phyloP scores from a whole-genome alignment of 2,113 vertebrate genomes.

The Dinomys branickii region DNA sequence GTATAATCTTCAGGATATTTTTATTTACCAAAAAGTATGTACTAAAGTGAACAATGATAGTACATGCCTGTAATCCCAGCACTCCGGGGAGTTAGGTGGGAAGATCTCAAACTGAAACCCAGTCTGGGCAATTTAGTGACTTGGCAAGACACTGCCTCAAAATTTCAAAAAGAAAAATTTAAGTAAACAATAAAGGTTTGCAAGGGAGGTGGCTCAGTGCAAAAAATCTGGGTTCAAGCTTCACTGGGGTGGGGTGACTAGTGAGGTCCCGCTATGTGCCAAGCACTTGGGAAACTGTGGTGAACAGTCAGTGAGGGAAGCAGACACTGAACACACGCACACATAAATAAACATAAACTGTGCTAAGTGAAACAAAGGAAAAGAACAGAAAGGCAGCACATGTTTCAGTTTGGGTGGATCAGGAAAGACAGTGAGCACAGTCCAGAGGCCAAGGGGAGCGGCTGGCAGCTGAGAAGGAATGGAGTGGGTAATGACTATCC shows the following conservation, averaged over 20 bases:
- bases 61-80: background rate
- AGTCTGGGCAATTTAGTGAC: background rate
- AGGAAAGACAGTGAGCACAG: background rate
- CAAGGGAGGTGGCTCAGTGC: background rate
- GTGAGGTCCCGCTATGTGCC: background rate
- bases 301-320: background rate
- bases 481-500: background rate
- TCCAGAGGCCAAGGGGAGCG: background rate
- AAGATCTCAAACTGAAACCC: background rate
- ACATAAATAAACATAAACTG: background rate
- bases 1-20: background rate
- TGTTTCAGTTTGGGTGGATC: background rate
- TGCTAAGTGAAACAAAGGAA: background rate
- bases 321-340: background rate
- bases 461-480: background rate
- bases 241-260: too few species aligned
- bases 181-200: background rate
- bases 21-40: background rate
- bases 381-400: background rate
- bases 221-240: background rate
- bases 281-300: background rate
- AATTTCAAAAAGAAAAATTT: background rate
- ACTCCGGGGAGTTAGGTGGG: background rate
- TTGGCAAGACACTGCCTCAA: background rate
- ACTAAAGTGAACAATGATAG: background rate